Conservation (phyloP, 2,797 vertebrate genomes). For the Alcedo quadribrachys region DNA sequence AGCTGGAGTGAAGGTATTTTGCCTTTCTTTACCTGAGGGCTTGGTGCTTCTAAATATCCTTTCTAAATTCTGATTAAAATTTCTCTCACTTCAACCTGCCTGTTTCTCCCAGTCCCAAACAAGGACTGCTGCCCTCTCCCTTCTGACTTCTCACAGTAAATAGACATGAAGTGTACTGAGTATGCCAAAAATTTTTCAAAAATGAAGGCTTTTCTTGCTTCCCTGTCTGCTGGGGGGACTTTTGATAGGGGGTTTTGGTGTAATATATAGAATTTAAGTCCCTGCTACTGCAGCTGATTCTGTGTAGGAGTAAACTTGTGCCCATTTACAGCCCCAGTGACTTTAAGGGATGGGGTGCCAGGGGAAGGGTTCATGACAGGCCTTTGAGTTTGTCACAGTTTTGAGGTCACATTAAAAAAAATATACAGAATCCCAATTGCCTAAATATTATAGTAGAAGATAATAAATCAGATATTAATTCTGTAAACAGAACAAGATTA, state of each 20-base stretch:
- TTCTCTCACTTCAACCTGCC: neutral
- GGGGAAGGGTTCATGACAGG: neutral
- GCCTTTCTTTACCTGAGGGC: neutral
- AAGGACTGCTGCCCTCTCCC: neutral
- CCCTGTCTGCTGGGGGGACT: neutral
- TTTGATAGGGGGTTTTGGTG: rapidly evolving
- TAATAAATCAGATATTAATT: slow-evolving; percentile 25
- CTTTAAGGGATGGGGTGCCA: neutral
- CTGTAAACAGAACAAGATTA: slow-evolving; percentile 22
- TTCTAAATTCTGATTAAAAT: neutral
- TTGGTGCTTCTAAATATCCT: neutral
- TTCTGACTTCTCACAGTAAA: neutral
- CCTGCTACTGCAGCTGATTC: neutral
- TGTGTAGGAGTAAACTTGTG: neutral
- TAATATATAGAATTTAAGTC: neutral
- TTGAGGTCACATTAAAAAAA: neutral
- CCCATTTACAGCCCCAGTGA: neutral
- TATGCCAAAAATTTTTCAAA: neutral
- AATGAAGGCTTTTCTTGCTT: neutral
- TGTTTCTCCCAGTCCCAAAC: neutral
- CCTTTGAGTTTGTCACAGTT: neutral
- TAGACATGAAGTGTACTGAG: neutral
- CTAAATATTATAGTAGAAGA: neutral
- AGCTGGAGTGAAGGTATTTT: neutral
- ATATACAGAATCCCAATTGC: neutral